Conservation (phyloP, 2,797 vertebrate genomes). For the Coilia nasus region DNA sequence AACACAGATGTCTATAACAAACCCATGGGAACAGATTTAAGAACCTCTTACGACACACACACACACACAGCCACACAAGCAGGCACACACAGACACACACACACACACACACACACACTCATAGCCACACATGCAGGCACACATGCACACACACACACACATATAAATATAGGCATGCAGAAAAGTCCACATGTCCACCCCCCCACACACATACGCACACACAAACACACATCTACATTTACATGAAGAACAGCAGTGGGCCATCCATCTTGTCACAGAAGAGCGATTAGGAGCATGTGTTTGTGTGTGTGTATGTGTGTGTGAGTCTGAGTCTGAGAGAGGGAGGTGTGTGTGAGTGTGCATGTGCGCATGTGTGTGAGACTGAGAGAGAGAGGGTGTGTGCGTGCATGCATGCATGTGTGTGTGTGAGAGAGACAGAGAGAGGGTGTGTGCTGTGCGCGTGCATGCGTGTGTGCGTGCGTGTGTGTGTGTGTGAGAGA, state of each 20-base stretch:
- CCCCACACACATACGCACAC: not conserved
- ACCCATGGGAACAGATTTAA: too few species aligned
- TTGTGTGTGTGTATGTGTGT: not conserved
- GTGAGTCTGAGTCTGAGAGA: too few species aligned
- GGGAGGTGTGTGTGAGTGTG: too few species aligned
- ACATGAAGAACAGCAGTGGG: slow-evolving; percentile 61
- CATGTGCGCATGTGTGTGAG: too few species aligned
- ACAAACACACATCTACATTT: not conserved
- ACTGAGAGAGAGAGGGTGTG: too few species aligned
- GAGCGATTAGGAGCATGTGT: slow-evolving; percentile 62
- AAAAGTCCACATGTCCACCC: not conserved
- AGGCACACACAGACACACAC: not conserved
- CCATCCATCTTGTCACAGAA: slow-evolving; percentile 75
- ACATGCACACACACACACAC: not conserved
- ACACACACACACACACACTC: not conserved
- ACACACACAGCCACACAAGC: not conserved
- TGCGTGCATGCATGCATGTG: too few species aligned
- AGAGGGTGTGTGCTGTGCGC: too few species aligned
- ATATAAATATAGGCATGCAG: not conserved
- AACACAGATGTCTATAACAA: not conserved
- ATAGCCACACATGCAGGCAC: not conserved
- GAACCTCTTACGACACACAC: not conserved
- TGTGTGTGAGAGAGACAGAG: too few species aligned
- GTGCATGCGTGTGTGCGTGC: slow-evolving; percentile 20
- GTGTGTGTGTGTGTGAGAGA: not conserved